A percentile compares a stretch with the other conserved stretches of the same genome.
These are phyloP conservation scores for Nylanderia fulva DNA, from an alignment of 1,140 invertebrate species.

Conservation along the genomic window DNA sequence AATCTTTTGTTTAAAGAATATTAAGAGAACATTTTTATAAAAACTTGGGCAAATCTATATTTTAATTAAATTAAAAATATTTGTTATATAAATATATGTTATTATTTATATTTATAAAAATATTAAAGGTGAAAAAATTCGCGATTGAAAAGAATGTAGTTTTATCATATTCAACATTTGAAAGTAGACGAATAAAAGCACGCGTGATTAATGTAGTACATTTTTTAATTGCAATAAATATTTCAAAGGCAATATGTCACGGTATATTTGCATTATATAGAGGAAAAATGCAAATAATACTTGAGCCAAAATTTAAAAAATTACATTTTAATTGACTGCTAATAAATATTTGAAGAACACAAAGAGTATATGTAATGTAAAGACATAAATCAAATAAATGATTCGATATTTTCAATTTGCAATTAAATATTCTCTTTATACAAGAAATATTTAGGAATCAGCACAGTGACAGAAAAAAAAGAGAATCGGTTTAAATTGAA, in stretches of 20 bases:
- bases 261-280: not conserved
- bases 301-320: not conserved
- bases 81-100: not conserved
- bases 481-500: not conserved
- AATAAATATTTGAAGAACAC: conserved; percentile 8
- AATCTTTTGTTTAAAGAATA: not conserved
- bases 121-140: not conserved
- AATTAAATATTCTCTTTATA: conserved; percentile 12
- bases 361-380: not conserved
- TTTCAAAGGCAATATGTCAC: not conserved
- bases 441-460: not conserved
- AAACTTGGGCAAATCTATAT: not conserved
- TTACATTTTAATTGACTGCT: not conserved
- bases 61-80: conserved; percentile 3
- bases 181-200: not conserved
- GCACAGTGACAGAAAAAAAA: not conserved
- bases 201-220: not conserved
- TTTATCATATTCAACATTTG: not conserved
- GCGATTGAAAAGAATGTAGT: not conserved
- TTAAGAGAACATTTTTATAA: not conserved
- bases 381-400: not conserved
- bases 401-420: not conserved
- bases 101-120: conserved; percentile 7
- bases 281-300: not conserved
- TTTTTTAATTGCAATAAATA: not conserved